Evolutionary conservation across 1,140 invertebrate species (phyloP).

Genomic region (Drosophila malerkotliana): DNA sequence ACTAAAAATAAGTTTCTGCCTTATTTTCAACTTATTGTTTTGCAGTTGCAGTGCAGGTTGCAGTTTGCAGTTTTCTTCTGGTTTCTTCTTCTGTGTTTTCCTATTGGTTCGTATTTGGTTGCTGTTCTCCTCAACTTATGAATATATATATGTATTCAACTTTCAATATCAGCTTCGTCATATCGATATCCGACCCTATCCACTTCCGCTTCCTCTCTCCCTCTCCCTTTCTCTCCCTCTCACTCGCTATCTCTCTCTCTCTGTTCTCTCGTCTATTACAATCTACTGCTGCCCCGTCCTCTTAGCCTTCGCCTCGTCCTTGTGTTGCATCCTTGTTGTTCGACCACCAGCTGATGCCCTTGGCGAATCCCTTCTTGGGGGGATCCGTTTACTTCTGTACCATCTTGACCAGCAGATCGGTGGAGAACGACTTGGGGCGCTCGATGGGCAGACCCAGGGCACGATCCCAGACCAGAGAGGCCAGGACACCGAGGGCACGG

Average conservation of each 20-base stretch:
- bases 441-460: conserved; percentile 97
- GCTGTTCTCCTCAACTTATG: conserved; percentile 28
- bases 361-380: not conserved
- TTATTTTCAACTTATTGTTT: conserved; percentile 79
- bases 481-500: conserved; percentile 94
- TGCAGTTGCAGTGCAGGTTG: conserved; percentile 54
- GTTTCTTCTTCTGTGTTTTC: conserved; percentile 22
- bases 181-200: conserved; percentile 17
- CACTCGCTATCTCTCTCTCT: conserved; percentile 1
- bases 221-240: not conserved
- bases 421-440: conserved; percentile 93
- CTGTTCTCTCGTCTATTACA: conserved; percentile 35
- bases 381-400: conserved; percentile 76
- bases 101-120: conserved; percentile 71
- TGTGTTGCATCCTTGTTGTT: not conserved
- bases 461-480: conserved; percentile 97
- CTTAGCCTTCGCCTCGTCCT: conserved; percentile 1
- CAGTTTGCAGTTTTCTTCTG: conserved; percentile 52
- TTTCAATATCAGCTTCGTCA: conserved; percentile 42
- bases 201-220: not conserved
- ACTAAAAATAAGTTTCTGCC: conserved; percentile 74
- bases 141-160: conserved; percentile 29
- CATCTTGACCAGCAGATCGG: conserved; percentile 76
- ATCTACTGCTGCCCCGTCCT: conserved; percentile 38
- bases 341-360: conserved; percentile 6